phyloP scores from a whole-genome alignment of 2,113 vertebrate species.

The Podilymbus podiceps region DNA sequence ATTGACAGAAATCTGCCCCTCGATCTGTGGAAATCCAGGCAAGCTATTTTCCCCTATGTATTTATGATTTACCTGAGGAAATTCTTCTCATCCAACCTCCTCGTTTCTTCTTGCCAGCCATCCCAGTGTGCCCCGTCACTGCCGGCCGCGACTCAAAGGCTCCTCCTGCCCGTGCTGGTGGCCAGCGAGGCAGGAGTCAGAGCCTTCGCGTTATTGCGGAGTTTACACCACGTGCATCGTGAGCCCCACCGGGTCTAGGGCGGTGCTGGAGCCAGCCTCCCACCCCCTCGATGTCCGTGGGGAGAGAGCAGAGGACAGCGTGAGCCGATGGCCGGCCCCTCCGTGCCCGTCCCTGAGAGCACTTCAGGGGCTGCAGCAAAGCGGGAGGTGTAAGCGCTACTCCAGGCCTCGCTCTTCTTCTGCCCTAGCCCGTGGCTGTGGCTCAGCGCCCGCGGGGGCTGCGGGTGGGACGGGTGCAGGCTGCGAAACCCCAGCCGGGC shows the following conservation, averaged over 20 bases:
- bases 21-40: neutral
- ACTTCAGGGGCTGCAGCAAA: neutral
- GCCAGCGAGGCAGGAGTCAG: neutral
- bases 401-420: neutral
- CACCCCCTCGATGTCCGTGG: fast-evolving
- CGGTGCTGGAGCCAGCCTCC: neutral
- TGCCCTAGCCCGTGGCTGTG: no score
- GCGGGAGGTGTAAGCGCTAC: neutral
- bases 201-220: neutral
- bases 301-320: neutral
- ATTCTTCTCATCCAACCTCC: neutral
- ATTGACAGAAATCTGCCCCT: no score
- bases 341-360: neutral
- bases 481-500: neutral
- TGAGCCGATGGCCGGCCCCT: neutral
- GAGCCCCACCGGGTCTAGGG: neutral
- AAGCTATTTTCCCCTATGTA: no score
- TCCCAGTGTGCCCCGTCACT: neutral
- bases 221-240: fast-evolving
- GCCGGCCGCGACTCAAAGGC: neutral
- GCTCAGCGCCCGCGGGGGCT: no score
- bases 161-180: neutral
- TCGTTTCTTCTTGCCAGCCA: neutral
- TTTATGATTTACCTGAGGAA: neutral
- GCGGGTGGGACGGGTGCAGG: neutral